phyloP scores from a whole-genome alignment of 1,140 invertebrate species.

The Acromyrmex charruanus region DNA sequence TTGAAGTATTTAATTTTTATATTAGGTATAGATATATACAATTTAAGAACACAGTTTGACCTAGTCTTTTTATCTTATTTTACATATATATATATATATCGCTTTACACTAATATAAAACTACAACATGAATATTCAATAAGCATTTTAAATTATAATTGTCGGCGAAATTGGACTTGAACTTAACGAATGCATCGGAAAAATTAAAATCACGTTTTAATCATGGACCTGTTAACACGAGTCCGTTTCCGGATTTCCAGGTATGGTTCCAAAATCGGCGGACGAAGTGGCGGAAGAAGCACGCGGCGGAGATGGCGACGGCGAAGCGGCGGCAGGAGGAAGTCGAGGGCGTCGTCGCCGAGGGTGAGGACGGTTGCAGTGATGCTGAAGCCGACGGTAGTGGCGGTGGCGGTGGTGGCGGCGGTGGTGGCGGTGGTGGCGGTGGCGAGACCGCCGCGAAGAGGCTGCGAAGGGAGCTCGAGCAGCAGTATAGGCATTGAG shows the following conservation, averaged over 20 bases:
- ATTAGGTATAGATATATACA: not conserved
- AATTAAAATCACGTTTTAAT: slow-evolving; percentile 27
- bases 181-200: slow-evolving; percentile 6
- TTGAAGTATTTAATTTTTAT: not conserved
- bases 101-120: not conserved
- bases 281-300: slow-evolving; percentile 99
- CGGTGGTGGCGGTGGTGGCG: slow-evolving; percentile 86
- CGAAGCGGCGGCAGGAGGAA: slow-evolving; percentile 98
- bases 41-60: not conserved
- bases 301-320: slow-evolving; percentile 99
- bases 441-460: too few relatives aligned
- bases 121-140: slow-evolving; percentile 20
- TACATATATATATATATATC: not conserved
- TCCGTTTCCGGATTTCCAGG: slow-evolving; percentile 88
- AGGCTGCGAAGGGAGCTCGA: slow-evolving; percentile 85
- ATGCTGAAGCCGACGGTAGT: slow-evolving; percentile 88
- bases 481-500: slow-evolving; percentile 86
- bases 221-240: not conserved
- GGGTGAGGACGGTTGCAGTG: slow-evolving; percentile 90
- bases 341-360: slow-evolving; percentile 91
- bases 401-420: slow-evolving; percentile 88
- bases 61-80: not conserved
- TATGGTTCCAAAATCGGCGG: slow-evolving; percentile 99
- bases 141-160: slow-evolving; percentile 14
- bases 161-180: not conserved